Base-by-base conservation (phyloP, 2,888 invertebrate species). In the Dyspetes luteomarginatus region DNA sequence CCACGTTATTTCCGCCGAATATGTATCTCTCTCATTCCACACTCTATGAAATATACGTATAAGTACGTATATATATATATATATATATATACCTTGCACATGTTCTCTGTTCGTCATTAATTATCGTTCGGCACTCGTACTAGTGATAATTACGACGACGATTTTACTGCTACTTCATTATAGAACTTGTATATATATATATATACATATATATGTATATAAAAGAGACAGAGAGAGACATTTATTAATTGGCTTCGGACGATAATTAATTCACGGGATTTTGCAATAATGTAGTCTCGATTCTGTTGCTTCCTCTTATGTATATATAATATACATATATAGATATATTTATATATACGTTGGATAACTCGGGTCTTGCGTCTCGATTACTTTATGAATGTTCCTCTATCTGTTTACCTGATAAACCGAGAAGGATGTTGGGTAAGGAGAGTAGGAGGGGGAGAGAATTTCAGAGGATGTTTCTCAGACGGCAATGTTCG, bases 301-400 rank as follows among this genome's bases (percentile, higher is more conserved):
- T 55, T 43, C 30, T 30, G 68, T 15, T 30, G 62, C 45, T 64
- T 78, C 69, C 69, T 67, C 12, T 5, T 55, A 1, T 43, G 12
- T 19, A 30, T 41, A 15, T 22, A 24, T 17, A 22, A 22, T 36
- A 50, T 22, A 4, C 1, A 26, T 28, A 43, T 12, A 24, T 48
- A 26, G 19, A 41, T 28, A 52, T 17, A 24, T 24, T 2, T 24
- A 30, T 12, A 12, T 26, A 15, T 4, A 50, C n/a, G 56, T 48
- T 43, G 36, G 60, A 67, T 72, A 62, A 67, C 43, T 65, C 67
- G 60, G 30, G 62, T 80, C 75, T 68, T 55, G 60, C 87, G 88
- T 86, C 85, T 84, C 83, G 87, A 86, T 88, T 88, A 89, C 88
- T 90, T 90, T 88, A 88, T 90, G 86, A 91, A 89, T 90, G 88